Evolutionary conservation across 2,797 vertebrate genomes (phyloP).

Genomic region (Simalia tracyae): DNA sequence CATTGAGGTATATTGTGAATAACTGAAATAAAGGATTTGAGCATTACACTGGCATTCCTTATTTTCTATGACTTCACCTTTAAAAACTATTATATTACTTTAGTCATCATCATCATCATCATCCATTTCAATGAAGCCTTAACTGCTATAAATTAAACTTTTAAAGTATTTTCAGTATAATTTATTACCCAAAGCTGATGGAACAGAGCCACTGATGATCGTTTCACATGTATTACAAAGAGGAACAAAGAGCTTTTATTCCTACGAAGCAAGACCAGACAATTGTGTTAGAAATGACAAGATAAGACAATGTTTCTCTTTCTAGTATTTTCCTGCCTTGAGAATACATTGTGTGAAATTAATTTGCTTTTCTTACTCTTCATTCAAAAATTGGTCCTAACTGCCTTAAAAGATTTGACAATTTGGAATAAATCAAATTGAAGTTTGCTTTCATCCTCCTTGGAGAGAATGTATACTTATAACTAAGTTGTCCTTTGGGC

Average conservation of each 20-base stretch:
- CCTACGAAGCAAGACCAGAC: conserved; percentile 10
- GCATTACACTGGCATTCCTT: conserved; percentile 15
- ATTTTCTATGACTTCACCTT: conserved; percentile 25
- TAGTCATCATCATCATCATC: neutral
- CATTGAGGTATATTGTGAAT: conserved; percentile 19
- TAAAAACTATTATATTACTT: conserved; percentile 23
- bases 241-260: conserved; percentile 41
- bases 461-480: neutral
- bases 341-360: neutral
- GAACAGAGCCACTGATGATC: conserved; percentile 34
- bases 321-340: accelerated
- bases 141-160: conserved; percentile 36
- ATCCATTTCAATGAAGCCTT: conserved; percentile 48
- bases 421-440: neutral
- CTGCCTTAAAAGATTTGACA: neutral
- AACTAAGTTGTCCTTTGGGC: neutral
- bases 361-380: neutral
- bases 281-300: neutral
- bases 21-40: conserved; percentile 37
- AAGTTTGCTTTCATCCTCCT: neutral
- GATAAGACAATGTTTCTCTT: neutral
- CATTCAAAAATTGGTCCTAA: neutral
- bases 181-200: conserved; percentile 46
- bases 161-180: conserved; percentile 33
- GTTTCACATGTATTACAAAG: conserved; percentile 37